phyloP scores from a whole-genome alignment of 2,888 invertebrate species.

The Microctonus aethiopoides region DNA sequence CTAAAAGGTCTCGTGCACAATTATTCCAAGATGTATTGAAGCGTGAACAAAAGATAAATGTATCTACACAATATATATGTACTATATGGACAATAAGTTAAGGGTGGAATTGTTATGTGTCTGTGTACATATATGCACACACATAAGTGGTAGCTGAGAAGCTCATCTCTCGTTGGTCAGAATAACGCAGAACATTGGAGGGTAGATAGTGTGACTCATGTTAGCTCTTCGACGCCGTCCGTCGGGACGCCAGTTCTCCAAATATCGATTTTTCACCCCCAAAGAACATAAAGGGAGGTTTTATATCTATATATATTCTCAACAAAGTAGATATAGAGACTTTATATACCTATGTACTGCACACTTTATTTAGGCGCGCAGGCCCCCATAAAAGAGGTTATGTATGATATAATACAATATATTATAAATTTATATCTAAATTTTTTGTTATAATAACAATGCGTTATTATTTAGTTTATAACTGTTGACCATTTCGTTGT shows the following conservation, averaged over 20 bases:
- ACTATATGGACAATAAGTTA: background rate
- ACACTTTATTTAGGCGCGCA: background rate
- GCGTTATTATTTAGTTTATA: too few species aligned
- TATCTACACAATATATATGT: background rate
- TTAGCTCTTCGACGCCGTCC: conserved; percentile 58
- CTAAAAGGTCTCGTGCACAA: background rate
- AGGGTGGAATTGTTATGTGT: background rate
- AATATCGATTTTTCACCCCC: conserved; percentile 63
- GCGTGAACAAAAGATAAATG: conserved; percentile 21
- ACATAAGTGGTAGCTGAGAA: background rate
- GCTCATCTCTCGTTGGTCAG: background rate
- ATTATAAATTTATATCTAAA: too few species aligned
- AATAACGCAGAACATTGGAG: conserved; percentile 37
- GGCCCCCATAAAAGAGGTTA: background rate
- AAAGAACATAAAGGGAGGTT: conserved; percentile 49
- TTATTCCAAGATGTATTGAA: conserved; percentile 30
- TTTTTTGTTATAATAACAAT: too few species aligned
- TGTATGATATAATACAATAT: background rate
- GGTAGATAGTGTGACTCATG: conserved; percentile 66
- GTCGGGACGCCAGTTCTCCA: conserved; percentile 55
- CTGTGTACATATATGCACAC: background rate
- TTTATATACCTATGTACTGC: background rate
- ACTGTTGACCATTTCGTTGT: too few species aligned
- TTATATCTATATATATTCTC: too few species aligned
- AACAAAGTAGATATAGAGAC: background rate